Conservation (phyloP, 1,140 invertebrate species). For the Drosophila pectinifera region DNA sequence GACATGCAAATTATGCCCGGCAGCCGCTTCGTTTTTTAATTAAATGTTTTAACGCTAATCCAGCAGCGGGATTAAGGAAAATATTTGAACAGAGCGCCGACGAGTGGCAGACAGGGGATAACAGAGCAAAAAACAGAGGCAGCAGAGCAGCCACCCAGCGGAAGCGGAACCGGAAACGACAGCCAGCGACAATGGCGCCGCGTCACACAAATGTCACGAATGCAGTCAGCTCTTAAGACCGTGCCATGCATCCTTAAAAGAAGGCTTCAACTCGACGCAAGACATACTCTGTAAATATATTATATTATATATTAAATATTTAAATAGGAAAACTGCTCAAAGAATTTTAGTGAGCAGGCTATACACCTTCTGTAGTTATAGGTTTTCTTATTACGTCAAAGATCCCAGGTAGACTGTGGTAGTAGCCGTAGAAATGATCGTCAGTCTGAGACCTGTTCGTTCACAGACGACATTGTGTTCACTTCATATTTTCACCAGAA, state of each 20-base stretch:
- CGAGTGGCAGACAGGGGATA: constrained; percentile 40
- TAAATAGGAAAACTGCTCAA: too few relatives aligned
- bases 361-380: too few relatives aligned
- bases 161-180: constrained; percentile 49
- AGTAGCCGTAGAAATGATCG: background rate
- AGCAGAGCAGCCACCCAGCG: constrained; percentile 15
- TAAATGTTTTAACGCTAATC: constrained; percentile 58
- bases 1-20: constrained; percentile 41
- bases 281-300: background rate
- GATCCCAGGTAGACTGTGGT: too few relatives aligned
- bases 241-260: background rate
- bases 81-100: constrained; percentile 46
- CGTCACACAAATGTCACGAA: constrained; percentile 47
- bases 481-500: background rate
- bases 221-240: constrained; percentile 14
- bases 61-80: constrained; percentile 18
- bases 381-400: too few relatives aligned
- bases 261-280: background rate
- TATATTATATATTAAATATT: too few relatives aligned
- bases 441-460: background rate
- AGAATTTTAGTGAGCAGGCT: too few relatives aligned
- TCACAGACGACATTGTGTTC: constrained; percentile 4
- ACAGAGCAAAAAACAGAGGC: constrained; percentile 1
- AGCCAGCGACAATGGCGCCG: constrained; percentile 55
- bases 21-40: constrained; percentile 49